phyloP scores from a whole-genome alignment of 2,113 vertebrate species.

The Caretta caretta region DNA sequence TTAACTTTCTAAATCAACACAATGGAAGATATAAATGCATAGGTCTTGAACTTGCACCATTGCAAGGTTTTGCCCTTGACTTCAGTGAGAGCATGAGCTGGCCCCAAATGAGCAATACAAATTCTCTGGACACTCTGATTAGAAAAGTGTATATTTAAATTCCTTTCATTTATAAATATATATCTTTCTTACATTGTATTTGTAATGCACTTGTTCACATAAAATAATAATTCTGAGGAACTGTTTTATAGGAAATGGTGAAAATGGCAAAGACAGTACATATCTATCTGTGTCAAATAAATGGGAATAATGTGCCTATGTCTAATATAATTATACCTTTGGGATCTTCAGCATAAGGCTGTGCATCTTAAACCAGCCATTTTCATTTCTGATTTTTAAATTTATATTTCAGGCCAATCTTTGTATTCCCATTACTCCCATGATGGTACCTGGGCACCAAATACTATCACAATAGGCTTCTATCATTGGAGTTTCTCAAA shows the following conservation, averaged over 20 bases:
- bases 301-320: slow-evolving; percentile 45
- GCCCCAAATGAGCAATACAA: background rate
- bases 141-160: background rate
- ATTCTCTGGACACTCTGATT: background rate
- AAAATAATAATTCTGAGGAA: slow-evolving; percentile 2
- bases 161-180: background rate
- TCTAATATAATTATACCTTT: slow-evolving; percentile 46
- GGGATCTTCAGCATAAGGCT: slow-evolving; percentile 12
- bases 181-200: background rate
- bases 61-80: rapidly evolving
- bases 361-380: slow-evolving; percentile 46
- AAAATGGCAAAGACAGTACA: slow-evolving; percentile 13
- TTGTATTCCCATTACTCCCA: slow-evolving; percentile 41
- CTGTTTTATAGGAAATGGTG: background rate
- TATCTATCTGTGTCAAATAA: slow-evolving; percentile 37
- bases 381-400: slow-evolving; percentile 64
- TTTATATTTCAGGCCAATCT: slow-evolving; percentile 31
- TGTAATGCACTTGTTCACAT: background rate
- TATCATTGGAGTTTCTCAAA: background rate
- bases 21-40: background rate
- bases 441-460: background rate
- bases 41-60: background rate
- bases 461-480: background rate
- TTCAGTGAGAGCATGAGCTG: background rate
- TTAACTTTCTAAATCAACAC: background rate